Base-by-base conservation (phyloP, 2,888 invertebrate genomes). In the Entomobrya multifasciata region DNA sequence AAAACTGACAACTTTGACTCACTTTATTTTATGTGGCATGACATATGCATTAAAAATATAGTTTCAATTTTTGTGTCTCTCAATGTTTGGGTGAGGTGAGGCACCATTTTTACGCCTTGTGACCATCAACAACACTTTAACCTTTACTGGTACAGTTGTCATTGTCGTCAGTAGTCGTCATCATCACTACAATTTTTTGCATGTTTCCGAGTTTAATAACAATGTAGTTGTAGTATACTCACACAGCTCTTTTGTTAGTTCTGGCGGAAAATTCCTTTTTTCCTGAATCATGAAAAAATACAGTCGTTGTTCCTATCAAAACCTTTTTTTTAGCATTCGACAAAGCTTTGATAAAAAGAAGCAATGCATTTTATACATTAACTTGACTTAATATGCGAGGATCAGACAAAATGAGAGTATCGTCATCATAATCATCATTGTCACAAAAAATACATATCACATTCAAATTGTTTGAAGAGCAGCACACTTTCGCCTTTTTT, bases 51-150 rank as follows among this genome's bases (percentile, higher is more conserved):
- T 36, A 25, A 60, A 60, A n/a, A n/a, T n/a, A n/a, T n/a, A n/a
- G n/a, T n/a, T n/a, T n/a, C n/a, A n/a, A n/a, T n/a, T n/a, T n/a
- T n/a, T n/a, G n/a, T n/a, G n/a, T n/a, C n/a, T n/a, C n/a, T n/a
- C 13, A 27, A 13, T n/a, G 15, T 5, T 2, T 57, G 57, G 17
- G 36, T 36, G 36, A 36, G 36, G 30, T 78, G 84, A 78, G 77
- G 47, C 70, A 81, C 65, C 70, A 86, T 87, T 87, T 87, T 87
- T 87, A 87, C 81, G 87, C 87, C 57, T 77, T 27, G 77, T 82
- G 72, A 67, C 81, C 80, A 81, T 65, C 74, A 76, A 76, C 74
- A 67, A n/a, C n/a, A n/a, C n/a, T 25, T 87, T 87, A 87, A 87
- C 87, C 87, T 87, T 87, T 87, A 77, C 77, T 60, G 79, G 55